Evolutionary conservation across 2,113 vertebrate species (phyloP).

Genomic region (Scartelaos histophorus): DNA sequence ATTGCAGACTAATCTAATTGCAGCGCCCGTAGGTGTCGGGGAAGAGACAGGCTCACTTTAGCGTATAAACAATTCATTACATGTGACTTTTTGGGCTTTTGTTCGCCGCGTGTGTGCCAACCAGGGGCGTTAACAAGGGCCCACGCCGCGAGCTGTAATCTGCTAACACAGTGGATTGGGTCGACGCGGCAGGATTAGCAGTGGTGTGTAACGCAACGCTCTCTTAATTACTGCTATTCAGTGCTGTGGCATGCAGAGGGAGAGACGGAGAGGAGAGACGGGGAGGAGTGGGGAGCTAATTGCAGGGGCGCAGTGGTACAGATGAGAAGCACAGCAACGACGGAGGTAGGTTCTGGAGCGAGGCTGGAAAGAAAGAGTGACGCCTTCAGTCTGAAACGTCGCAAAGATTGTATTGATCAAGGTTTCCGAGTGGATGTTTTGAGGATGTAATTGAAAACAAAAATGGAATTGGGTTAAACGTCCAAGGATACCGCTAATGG

Average conservation of each 20-base stretch:
- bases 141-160: conserved; percentile 61
- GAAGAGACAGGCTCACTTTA: conserved; percentile 37
- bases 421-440: not conserved
- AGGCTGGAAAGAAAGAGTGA: not conserved
- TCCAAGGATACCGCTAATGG: too few species aligned
- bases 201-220: conserved; percentile 59
- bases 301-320: conserved; percentile 31
- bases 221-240: conserved; percentile 67
- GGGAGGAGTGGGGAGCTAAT: conserved; percentile 30
- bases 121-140: conserved; percentile 47
- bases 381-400: not conserved
- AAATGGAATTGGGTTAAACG: not conserved
- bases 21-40: conserved; percentile 42
- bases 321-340: conserved; percentile 40
- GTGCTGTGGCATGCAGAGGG: conserved; percentile 37
- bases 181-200: conserved; percentile 65
- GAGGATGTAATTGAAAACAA: too few species aligned
- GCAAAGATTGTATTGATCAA: not conserved
- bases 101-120: not conserved
- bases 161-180: conserved; percentile 62
- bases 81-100: conserved; percentile 26
- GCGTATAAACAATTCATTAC: conserved; percentile 55
- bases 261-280: not conserved
- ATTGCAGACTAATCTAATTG: conserved; percentile 57
- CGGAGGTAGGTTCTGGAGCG: conserved; percentile 8